Evolutionary conservation across 2,888 invertebrate species (phyloP), one percentile per base, ranked within the genome.

Genomic region (Aelia acuminata): DNA sequence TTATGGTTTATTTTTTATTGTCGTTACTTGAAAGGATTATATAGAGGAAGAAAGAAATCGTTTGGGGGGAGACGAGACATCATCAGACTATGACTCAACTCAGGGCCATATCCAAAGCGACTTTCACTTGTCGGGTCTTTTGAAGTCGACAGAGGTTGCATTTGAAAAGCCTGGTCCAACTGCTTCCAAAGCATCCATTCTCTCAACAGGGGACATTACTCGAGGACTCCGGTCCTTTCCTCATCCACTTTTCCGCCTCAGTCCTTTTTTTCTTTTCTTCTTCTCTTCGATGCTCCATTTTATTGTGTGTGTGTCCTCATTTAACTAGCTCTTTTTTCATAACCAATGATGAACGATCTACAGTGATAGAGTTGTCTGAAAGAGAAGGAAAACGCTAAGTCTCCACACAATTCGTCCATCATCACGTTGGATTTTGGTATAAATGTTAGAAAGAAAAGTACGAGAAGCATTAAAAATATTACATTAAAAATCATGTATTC

Each of bases 111-210:
- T 26, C 57, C 31, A 15, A 57, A 57, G 57, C 31, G 57, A 57
- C 57, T 57, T 57, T 57, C 57, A 57, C 57, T 5, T n/a, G n/a
- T 7, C 53, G n/a, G 53, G n/a, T 13, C 57, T 57, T 53, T 57
- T 57, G 57, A 57, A 57, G 57, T 57, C 31, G 57, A 57, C 57
- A 31, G 57, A 10, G 57, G 57, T 57, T 31, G 57, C 57, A 57
- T 57, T 57, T 57, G 57, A 57, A 57, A 57, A 57, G 57, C 57
- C 57, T 5, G 57, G 57, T 31, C 57, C 57, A 57, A 57, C 57
- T 57, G 13, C 26, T 31, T 57, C 57, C 57, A 57, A 57, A 57
- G 26, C 57, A 31, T 57, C 57, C 57, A 31, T 57, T 57, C 57
- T 57, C 31, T 57, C 57, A 57, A 26, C 26, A 57, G 26, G 26